Percentiles rank a stretch among this genome's conserved stretches.
phyloP scores from a whole-genome alignment of 1,140 invertebrate genomes.

The Dreissena rostriformis region DNA sequence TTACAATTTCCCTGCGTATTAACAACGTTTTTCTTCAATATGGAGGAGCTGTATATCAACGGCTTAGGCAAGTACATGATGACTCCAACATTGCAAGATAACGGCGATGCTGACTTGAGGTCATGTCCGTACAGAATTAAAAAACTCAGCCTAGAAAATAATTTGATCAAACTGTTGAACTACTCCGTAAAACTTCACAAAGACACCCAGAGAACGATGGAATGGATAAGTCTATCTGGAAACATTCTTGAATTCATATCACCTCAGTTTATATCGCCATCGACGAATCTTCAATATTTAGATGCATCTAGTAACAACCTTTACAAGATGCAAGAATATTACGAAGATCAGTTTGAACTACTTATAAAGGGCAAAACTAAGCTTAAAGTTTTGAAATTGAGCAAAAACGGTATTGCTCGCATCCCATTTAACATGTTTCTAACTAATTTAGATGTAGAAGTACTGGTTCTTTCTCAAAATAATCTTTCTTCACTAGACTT shows the following conservation, averaged over 20 bases:
- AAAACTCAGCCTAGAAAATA: too few species aligned
- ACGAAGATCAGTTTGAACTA: background rate
- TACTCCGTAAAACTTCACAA: too few species aligned
- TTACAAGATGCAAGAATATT: background rate
- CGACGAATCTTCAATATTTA: background rate
- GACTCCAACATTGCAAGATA: too few species aligned
- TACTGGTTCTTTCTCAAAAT: slow-evolving; percentile 5
- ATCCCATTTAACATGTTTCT: background rate
- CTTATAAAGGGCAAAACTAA: background rate
- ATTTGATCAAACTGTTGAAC: too few species aligned
- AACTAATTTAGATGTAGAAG: background rate
- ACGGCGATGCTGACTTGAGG: too few species aligned
- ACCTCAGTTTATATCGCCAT: background rate
- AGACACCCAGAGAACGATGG: too few species aligned
- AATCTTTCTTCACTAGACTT: slow-evolving; percentile 1
- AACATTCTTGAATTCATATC: background rate
- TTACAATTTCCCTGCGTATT: too few species aligned
- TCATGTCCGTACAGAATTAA: too few species aligned
- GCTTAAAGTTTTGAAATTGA: slow-evolving; percentile 6
- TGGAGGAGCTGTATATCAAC: too few species aligned
- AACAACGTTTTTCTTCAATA: too few species aligned
- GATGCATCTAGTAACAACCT: slow-evolving; percentile 3
- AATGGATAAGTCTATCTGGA: too few species aligned
- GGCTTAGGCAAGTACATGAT: too few species aligned
- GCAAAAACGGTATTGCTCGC: background rate